These are phyloP conservation scores for Ornithorhynchus anatinus DNA, from an alignment of 2,113 vertebrate genomes.

Conservation along the genomic window DNA sequence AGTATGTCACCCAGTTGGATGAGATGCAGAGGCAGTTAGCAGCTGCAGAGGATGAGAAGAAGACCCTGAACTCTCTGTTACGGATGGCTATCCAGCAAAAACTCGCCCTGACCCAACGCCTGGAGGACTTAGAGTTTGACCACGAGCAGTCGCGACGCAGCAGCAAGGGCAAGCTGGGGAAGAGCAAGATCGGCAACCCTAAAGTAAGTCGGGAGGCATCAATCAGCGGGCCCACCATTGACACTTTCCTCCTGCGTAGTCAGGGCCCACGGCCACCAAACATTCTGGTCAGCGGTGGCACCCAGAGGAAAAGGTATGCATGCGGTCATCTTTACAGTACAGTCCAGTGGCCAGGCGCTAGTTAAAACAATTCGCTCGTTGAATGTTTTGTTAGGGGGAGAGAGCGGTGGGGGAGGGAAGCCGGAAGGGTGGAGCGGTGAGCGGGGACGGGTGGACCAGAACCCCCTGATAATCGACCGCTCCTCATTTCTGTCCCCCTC, in stretches of 20 bases:
- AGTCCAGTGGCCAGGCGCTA: conserved; percentile 70
- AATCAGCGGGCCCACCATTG: conserved; percentile 76
- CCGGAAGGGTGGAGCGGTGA: neutral
- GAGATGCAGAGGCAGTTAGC: conserved; percentile 99
- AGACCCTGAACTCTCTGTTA: conserved; percentile 95
- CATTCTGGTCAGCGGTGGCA: conserved; percentile 77
- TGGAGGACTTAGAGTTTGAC: conserved; percentile 98
- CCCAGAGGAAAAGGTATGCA: conserved; percentile 81
- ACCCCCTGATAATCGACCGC: conserved; percentile 38
- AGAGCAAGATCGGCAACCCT: conserved; percentile 91
- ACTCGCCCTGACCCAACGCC: conserved; percentile 92
- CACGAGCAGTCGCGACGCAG: conserved; percentile 91
- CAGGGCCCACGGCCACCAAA: conserved; percentile 76
- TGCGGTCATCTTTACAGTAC: conserved; percentile 73
- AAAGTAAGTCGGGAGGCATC: conserved; percentile 92
- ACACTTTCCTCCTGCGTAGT: conserved; percentile 79
- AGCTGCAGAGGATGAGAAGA: conserved; percentile 97
- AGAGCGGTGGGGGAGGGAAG: conserved; percentile 41
- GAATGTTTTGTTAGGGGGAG: conserved; percentile 39
- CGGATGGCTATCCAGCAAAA: conserved; percentile 99
- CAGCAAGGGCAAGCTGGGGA: conserved; percentile 89
- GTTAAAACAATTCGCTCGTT: conserved; percentile 58
- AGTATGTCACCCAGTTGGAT: conserved; percentile 94
- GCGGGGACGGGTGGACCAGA: conserved; percentile 5
- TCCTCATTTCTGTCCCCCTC: conserved; percentile 42